Evolutionary conservation across 2,113 vertebrate species (phyloP), one percentile per base, ranked within the genome.

Genomic region (Takifugu bimaculatus): DNA sequence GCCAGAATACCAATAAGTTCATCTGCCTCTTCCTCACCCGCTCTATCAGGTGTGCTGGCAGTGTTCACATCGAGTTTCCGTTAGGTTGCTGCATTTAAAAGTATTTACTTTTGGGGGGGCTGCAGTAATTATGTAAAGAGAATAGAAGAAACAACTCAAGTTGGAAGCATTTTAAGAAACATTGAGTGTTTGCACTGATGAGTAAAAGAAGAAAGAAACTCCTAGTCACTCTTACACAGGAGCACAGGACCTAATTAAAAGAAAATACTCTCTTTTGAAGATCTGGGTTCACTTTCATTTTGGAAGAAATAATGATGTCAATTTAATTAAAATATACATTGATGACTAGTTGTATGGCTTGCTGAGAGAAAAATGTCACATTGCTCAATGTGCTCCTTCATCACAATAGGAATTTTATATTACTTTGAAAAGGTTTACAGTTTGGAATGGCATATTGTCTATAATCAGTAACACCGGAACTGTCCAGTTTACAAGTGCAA

Each of bases 1-100:
- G 68, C 59, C 70, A 71, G 79, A 85, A 88, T 87, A 80, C 81
- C 65, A 84, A 85, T 82, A 70, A 55, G 76, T 52, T 49, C 5
- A 13, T 63, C 61, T 58, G 53, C 26, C 50, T 54, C 27, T 13
- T 27, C 0, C 50, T 9, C 27, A 13, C 52, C 13, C 63, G 27
- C 29, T 29, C 56, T 35, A 6, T 57, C 29, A 81, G 82, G 75
- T 81, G 75, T 73, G 65, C 63, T 28, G 47, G 51, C 26, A 60
- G 69, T 72, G 60, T 68, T 73, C 44, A 61, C 54, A 44, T 57
- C 26, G 35, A 52, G 25, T 27, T 0, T 72, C 12, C 42, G 57
- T 29, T 0, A 4, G 42, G 57, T 53, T 12, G 7, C 35, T 0
- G 26, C 6, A 57, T 27, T 60, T 51, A 70, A 39, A 39, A 39